Evolutionary conservation across 2,888 invertebrate genomes (phyloP).

Genomic region (Cerceris ruficornis): DNA sequence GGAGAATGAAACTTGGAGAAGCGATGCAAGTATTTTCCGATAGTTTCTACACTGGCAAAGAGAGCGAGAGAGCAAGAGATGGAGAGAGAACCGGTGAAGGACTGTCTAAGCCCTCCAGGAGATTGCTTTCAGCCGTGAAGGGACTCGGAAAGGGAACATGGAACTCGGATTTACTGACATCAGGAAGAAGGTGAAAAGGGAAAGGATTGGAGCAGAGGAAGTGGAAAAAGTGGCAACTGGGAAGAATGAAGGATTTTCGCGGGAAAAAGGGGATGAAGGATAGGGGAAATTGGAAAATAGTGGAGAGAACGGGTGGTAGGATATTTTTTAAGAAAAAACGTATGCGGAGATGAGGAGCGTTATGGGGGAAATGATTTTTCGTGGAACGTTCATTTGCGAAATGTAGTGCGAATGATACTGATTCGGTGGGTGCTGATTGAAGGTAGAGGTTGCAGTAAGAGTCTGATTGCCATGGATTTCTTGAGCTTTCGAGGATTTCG

Average conservation of each 20-base stretch:
- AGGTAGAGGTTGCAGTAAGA: neutral
- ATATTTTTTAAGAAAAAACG: conserved; percentile 11
- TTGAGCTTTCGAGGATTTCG: conserved; percentile 6
- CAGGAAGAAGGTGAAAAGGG: neutral
- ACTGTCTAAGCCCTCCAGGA: conserved; percentile 24
- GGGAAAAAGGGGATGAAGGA: conserved; percentile 2
- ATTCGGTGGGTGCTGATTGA: neutral
- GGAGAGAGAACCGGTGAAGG: neutral
- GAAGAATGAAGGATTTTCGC: neutral
- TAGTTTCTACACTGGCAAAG: conserved; percentile 23
- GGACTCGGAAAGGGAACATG: conserved; percentile 29
- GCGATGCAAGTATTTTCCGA: conserved; percentile 47
- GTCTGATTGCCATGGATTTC: conserved; percentile 18
- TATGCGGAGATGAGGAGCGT: neutral
- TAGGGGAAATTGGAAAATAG: conserved; percentile 37
- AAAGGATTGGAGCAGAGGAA: neutral
- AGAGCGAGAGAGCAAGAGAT: neutral
- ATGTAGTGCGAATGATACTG: neutral
- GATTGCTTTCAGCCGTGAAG: conserved; percentile 37
- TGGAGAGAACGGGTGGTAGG: conserved; percentile 16
- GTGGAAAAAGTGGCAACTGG: neutral
- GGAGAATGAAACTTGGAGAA: conserved; percentile 33
- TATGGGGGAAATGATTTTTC: neutral
- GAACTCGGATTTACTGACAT: conserved; percentile 21
- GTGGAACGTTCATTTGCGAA: neutral